phyloP scores from a whole-genome alignment of 2,113 vertebrate species.

The Etheostoma cragini region DNA sequence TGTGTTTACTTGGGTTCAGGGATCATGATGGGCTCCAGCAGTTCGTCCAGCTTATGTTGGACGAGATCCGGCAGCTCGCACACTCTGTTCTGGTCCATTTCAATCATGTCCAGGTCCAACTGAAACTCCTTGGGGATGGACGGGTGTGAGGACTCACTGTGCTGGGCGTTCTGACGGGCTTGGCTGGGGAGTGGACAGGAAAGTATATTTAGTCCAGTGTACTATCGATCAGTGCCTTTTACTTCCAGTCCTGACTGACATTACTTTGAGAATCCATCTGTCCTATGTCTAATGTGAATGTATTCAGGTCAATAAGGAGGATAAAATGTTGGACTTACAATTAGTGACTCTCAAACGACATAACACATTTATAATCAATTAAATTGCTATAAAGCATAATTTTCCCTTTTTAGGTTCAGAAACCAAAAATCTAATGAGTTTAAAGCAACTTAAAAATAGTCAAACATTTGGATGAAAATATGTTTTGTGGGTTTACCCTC shows the following conservation, averaged over 20 bases:
- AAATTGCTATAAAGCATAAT: background rate
- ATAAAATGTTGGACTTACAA: background rate
- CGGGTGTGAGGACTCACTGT: slow-evolving; percentile 85
- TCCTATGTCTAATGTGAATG: background rate
- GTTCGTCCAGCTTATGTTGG: slow-evolving; percentile 97
- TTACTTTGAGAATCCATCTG: background rate
- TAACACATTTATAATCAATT: background rate
- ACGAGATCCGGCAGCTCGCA: slow-evolving; percentile 96
- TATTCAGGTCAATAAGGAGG: background rate
- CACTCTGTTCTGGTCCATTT: slow-evolving; percentile 91
- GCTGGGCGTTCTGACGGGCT: slow-evolving; percentile 90
- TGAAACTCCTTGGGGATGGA: slow-evolving; percentile 95
- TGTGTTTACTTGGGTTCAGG: slow-evolving; percentile 91
- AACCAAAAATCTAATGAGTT: background rate
- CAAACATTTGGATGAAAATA: background rate
- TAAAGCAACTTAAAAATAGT: background rate
- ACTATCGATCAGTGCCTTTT: slow-evolving; percentile 25
- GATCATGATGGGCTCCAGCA: slow-evolving; percentile 95
- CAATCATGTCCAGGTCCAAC: slow-evolving; percentile 97
- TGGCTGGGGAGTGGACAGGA: slow-evolving; percentile 82
- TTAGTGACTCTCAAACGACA: background rate
- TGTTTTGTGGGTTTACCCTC: background rate
- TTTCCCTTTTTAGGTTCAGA: background rate
- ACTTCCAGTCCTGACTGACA: slow-evolving; percentile 35
- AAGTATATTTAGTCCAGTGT: background rate